These are phyloP conservation scores for Clivina fossor DNA, from an alignment of 2,888 invertebrate genomes.

Conservation along the genomic window DNA sequence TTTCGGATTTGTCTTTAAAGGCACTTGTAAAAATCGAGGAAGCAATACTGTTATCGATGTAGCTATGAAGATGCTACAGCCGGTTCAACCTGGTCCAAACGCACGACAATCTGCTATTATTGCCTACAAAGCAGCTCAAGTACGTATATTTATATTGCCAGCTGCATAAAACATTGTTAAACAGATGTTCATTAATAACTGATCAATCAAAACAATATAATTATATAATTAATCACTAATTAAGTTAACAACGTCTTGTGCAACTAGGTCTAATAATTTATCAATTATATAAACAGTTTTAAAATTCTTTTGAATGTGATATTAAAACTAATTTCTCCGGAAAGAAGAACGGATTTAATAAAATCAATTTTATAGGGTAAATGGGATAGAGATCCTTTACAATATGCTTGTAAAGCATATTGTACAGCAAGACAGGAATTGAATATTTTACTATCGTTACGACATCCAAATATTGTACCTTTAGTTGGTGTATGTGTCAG, in stretches of 20 bases:
- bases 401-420: conserved; percentile 94
- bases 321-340: neutral
- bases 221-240: too few relatives aligned
- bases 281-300: too few relatives aligned
- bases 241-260: too few relatives aligned
- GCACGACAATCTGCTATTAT: conserved; percentile 66
- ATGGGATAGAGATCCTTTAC: conserved; percentile 91
- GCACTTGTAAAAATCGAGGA: conserved; percentile 65
- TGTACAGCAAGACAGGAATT: conserved; percentile 95
- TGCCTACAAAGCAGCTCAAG: conserved; percentile 56
- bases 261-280: too few relatives aligned
- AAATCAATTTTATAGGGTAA: conserved; percentile 66
- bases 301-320: too few relatives aligned
- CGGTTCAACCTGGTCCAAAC: conserved; percentile 80
- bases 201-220: too few relatives aligned
- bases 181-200: too few relatives aligned
- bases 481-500: conserved; percentile 86
- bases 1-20: conserved; percentile 95
- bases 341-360: too few relatives aligned
- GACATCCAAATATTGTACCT: conserved; percentile 91
- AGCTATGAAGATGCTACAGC: conserved; percentile 95
- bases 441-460: conserved; percentile 78
- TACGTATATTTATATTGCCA: neutral
- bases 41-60: conserved; percentile 66
- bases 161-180: too few relatives aligned